Evolutionary conservation across 2,888 invertebrate species (phyloP), one percentile per base, ranked within the genome.

Genomic region (Perizoma flavofasciatum): DNA sequence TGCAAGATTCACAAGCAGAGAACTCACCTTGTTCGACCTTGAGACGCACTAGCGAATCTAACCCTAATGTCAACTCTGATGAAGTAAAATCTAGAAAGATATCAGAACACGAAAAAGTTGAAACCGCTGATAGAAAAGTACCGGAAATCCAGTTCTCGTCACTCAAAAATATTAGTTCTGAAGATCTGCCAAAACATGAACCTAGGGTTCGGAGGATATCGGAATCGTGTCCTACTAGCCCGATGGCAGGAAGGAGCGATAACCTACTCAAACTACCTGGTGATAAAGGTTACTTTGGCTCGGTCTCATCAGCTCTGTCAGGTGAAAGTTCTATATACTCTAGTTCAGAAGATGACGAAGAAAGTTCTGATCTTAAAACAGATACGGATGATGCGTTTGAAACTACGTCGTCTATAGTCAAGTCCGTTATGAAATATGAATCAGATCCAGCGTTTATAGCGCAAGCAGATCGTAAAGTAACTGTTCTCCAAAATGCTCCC

Each of bases 331-430:
- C 92, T 62, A 73, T 86, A 8, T 92, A 87, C 67, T 78, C 90
- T 0, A 85, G 84, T 61, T 87, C 89, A 9, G 92, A 93, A 22
- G 90, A 86, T 67, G 89, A 90, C 8, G 88, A 92, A 46, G 89
- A 92, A 67, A 90, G 90, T 65, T 89, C 85, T 50, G 93, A 92
- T 68, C 75, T 88, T 32, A 93, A 89, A 70, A 85, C 88, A 44
- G 93, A 93, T 62, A 80, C 83, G 48, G 88, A 92, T 50, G 80
- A 78, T 41, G 80, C 85, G 35, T 72, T 89, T 47, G 94, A 94
- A 73, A 94, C 94, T 7, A 92, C 94, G 1, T 93, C 93, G 71
- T 92, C 93, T 50, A 89, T 94, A 32, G 93, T 94, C 5, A 91
- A 93, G 70, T 92, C 93, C 39, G 93, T 94, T 22, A 69, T 92